Base-by-base conservation (phyloP, 2,888 invertebrate genomes). In the Sarcophaga carnaria region DNA sequence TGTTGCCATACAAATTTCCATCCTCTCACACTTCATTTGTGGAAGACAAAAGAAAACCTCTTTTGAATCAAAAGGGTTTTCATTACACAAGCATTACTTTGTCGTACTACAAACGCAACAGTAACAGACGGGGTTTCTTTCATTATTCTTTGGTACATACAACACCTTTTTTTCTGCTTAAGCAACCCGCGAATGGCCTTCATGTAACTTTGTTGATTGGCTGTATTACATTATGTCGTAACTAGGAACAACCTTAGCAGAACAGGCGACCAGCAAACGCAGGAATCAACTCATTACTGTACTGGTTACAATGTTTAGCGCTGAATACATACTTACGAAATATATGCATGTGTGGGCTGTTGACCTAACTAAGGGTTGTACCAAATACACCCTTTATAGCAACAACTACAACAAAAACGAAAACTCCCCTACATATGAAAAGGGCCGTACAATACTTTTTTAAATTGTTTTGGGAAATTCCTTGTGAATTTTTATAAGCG, bases 161-260 rank as follows among this genome's bases (percentile, higher is more conserved):
- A 2, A 37, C 49, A 59, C 17, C 27, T 49, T 45, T 83, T 66
- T 66, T 62, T 67, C n/a, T 74, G 49, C 64, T 49, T 82, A 64
- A 69, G 54, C 72, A 71, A 66, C 70, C 78, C 59, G 71, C 85
- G 81, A 87, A 87, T 87, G 87, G 87, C 87, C 87, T 87, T 87
- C 87, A 85, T 87, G 87, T 87, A 87, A 87, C 79, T 67, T 66
- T 76, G 79, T 82, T 87, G 87, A 85, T 85, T 85, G 83, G 85
- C 86, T 85, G 90, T 88, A 90, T 93, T 90, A 90, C 93, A 93
- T 93, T 93, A 93, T 92, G 93, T 92, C 93, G 93, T 93, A 93
- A 93, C 93, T 93, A 91, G 90, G 90, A 91, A 90, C 93, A 93
- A 92, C 93, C 93, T 93, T 93, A 93, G 91, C 54, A 84, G 83